Conservation (phyloP, 2,797 vertebrate species). For the Tamandua tetradactyla region DNA sequence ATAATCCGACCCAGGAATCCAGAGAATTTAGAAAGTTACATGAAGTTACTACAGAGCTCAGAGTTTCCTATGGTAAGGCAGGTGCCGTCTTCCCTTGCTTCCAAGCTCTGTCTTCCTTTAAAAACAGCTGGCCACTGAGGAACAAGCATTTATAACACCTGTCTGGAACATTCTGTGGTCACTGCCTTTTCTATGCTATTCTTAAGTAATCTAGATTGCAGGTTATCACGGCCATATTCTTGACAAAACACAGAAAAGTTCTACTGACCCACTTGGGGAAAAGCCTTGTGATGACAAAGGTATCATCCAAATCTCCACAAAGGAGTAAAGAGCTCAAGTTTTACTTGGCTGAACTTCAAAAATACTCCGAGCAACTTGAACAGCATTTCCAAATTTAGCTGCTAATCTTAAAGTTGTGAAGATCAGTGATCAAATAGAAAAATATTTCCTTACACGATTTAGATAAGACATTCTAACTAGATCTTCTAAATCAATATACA, state of each 20-base stretch:
- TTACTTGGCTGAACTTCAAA: slow-evolving; percentile 22
- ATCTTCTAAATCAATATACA: neutral
- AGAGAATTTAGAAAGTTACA: neutral
- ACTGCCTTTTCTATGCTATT: neutral
- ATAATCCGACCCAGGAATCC: neutral
- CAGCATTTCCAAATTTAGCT: slow-evolving; percentile 5
- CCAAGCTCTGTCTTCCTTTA: neutral
- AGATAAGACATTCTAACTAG: neutral
- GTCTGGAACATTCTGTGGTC: neutral
- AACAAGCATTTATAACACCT: neutral
- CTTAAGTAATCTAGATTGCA: neutral
- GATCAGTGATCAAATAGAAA: slow-evolving; percentile 36
- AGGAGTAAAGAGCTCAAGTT: slow-evolving; percentile 20
- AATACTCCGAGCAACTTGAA: slow-evolving; percentile 19
- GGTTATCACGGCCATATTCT: neutral
- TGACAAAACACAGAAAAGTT: neutral
- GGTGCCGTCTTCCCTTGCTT: no score
- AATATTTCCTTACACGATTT: slow-evolving; percentile 11
- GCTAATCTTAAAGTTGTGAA: neutral
- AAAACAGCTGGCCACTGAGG: neutral
- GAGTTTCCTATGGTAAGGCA: neutral
- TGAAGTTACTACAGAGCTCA: neutral
- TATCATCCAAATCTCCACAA: neutral
- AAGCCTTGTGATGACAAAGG: slow-evolving; percentile 30
- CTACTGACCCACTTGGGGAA: neutral